phyloP scores from a whole-genome alignment of 1,140 invertebrate genomes.

The Aethina tumida region DNA sequence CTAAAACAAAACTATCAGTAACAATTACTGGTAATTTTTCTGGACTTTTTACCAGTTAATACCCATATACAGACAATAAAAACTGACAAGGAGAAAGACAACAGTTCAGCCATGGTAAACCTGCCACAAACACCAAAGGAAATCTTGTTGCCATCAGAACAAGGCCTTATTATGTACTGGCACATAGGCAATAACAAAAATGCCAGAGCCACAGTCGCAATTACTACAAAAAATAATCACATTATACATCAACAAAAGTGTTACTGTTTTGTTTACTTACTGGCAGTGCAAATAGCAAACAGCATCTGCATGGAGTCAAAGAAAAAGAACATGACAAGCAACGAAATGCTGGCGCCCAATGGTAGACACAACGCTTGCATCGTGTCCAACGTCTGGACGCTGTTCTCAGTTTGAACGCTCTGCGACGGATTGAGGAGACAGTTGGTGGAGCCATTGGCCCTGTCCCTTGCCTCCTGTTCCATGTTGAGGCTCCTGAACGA shows the following conservation, averaged over 20 bases:
- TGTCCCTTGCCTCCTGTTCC: constrained; percentile 83
- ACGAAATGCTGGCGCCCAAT: constrained; percentile 87
- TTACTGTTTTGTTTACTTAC: constrained; percentile 42
- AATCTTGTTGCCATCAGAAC: constrained; percentile 77
- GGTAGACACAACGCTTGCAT: constrained; percentile 96
- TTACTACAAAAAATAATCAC: constrained; percentile 56
- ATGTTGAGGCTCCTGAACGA: constrained; percentile 88
- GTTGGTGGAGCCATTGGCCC: constrained; percentile 45
- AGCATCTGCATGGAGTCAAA: constrained; percentile 98
- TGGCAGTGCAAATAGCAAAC: constrained; percentile 94
- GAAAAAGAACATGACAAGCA: constrained; percentile 97
- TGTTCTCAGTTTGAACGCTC: constrained; percentile 44
- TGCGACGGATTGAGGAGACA: constrained; percentile 41
- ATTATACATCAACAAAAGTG: constrained; percentile 1
- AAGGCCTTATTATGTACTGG: constrained; percentile 87
- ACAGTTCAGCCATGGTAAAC: constrained; percentile 86
- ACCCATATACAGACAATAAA: constrained; percentile 95
- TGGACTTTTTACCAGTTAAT: constrained; percentile 53
- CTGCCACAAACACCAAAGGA: constrained; percentile 84
- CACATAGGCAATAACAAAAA: constrained; percentile 94
- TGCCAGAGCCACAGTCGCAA: constrained; percentile 91
- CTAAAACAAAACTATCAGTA: constrained; percentile 19
- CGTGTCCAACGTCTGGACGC: constrained; percentile 85
- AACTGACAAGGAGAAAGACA: constrained; percentile 85
- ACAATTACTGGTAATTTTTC: neutral